phyloP scores from a whole-genome alignment of 2,888 invertebrate genomes.

The Amiota minor region DNA sequence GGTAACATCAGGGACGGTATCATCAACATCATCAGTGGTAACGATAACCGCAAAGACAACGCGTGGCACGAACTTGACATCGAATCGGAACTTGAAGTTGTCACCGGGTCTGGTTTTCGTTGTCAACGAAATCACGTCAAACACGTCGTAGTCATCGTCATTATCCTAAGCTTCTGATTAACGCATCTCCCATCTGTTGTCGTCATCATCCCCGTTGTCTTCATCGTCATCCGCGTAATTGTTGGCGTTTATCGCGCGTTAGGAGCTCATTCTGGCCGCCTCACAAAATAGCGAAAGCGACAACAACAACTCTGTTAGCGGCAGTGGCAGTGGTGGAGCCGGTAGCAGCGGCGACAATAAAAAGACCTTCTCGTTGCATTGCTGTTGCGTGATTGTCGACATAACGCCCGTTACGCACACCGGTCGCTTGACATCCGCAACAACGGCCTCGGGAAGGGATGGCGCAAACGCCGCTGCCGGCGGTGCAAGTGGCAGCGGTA shows the following conservation, averaged over 20 bases:
- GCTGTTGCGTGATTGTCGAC: conserved; percentile 75
- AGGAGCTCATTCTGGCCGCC: conserved; percentile 74
- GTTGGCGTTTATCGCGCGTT: conserved; percentile 43
- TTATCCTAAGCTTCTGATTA: neutral
- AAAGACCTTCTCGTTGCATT: conserved; percentile 74
- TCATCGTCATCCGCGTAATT: conserved; percentile 39
- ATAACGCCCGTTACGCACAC: conserved; percentile 74
- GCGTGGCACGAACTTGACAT: conserved; percentile 13
- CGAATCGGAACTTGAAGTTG: too few relatives aligned
- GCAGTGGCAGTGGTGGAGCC: conserved; percentile 44
- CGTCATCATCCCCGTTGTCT: conserved; percentile 32
- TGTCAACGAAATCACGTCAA: neutral
- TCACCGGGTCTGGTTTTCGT: neutral
- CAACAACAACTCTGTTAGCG: conserved; percentile 67
- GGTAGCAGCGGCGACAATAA: conserved; percentile 70
- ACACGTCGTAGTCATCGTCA: neutral
- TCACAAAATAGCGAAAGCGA: conserved; percentile 73
- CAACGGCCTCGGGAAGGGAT: conserved; percentile 74
- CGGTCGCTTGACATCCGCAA: conserved; percentile 73
- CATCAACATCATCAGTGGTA: neutral
- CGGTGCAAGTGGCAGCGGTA: conserved; percentile 64
- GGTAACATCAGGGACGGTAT: neutral
- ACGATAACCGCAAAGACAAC: conserved; percentile 13
- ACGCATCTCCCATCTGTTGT: conserved; percentile 4
- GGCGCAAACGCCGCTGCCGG: conserved; percentile 62